phyloP scores from a whole-genome alignment of 2,113 vertebrate genomes.

The cattle (Bos taurus) region ARS-UCD2.0 NC_037347.1:68451001-68451500 shows the following conservation, averaged over 20 bases:
- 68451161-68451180: not conserved
- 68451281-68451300: not conserved
- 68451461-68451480: not conserved
- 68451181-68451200: not conserved
- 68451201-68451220: not conserved
- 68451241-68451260: not conserved
- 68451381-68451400: rapidly evolving
- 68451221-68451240: not conserved
- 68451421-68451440: not conserved
- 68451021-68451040: not conserved
- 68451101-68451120: not conserved
- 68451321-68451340: rapidly evolving
- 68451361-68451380: not conserved
- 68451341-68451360: not conserved
- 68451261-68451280: not conserved
- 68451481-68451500: rapidly evolving
- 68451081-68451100: not conserved
- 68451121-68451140: not conserved
- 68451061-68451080: not conserved
- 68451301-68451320: not conserved
- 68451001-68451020: no score
- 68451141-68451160: not conserved
- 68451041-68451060: not conserved
- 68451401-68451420: not conserved
- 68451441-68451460: not conserved